Percentiles rank a stretch among this genome's conserved stretches.
Evolutionary conservation across 1,140 invertebrate genomes (phyloP).

Genomic region (Neoseiulus cucumeris): DNA sequence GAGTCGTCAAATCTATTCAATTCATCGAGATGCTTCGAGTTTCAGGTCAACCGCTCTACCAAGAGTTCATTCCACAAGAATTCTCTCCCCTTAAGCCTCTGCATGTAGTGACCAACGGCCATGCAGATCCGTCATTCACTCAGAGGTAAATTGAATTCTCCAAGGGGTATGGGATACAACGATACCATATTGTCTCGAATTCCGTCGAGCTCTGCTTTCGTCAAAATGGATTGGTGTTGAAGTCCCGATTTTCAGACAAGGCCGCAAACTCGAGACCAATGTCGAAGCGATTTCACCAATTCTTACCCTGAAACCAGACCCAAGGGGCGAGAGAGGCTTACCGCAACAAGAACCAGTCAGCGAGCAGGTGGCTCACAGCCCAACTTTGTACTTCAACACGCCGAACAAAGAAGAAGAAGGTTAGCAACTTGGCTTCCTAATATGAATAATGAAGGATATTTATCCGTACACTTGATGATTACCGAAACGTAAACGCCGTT

Average conservation of each 20-base stretch:
- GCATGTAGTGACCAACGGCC: neutral
- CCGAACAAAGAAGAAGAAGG: constrained; percentile 4
- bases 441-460: neutral
- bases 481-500: neutral
- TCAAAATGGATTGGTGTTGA: too few species aligned
- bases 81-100: neutral
- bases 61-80: neutral
- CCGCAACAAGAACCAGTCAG: neutral
- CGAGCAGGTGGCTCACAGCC: neutral
- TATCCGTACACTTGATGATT: neutral
- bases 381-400: neutral
- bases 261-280: neutral
- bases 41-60: neutral
- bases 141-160: too few species aligned
- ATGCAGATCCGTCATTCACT: too few species aligned
- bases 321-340: neutral
- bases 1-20: neutral
- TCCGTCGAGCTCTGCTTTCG: too few species aligned
- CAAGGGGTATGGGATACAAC: too few species aligned
- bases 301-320: neutral
- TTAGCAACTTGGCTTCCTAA: neutral
- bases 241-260: too few species aligned
- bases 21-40: neutral
- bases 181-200: too few species aligned
- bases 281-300: neutral